Conservation (phyloP, 2,113 vertebrate genomes). For the Toxotes chatareus region DNA sequence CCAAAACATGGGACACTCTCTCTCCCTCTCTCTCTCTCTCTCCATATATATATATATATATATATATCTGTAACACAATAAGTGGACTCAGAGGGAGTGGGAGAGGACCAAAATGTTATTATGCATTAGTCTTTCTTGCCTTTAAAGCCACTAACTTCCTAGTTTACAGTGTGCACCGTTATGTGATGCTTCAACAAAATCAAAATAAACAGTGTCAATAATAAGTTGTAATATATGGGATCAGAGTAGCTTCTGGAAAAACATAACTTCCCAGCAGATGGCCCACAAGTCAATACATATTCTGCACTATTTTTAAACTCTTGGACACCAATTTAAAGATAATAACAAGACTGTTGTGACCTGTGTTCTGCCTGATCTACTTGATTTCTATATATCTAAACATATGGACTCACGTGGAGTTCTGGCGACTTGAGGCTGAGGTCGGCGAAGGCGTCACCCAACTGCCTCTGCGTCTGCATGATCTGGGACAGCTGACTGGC, state of each 20-base stretch:
- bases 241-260: not conserved
- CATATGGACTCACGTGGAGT: constrained; percentile 89
- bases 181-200: not conserved
- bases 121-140: too few relatives aligned
- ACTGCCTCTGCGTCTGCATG: constrained; percentile 95
- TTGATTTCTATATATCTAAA: not conserved
- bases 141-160: not conserved
- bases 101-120: too few relatives aligned
- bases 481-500: constrained; percentile 93
- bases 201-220: not conserved
- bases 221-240: not conserved
- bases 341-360: not conserved
- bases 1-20: too few relatives aligned
- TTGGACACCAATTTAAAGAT: not conserved
- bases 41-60: too few relatives aligned
- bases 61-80: too few relatives aligned
- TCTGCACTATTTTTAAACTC: not conserved
- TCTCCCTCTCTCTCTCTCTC: too few relatives aligned
- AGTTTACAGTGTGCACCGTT: not conserved
- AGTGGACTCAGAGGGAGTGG: too few relatives aligned
- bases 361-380: not conserved
- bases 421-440: constrained; percentile 97
- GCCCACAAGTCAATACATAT: not conserved
- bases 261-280: not conserved
- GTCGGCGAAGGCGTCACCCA: constrained; percentile 97